A percentile compares a stretch with the other conserved stretches of the same genome.
These are phyloP conservation scores for Nyctibius grandis DNA, from an alignment of 2,797 vertebrate genomes.

Conservation along the genomic window DNA sequence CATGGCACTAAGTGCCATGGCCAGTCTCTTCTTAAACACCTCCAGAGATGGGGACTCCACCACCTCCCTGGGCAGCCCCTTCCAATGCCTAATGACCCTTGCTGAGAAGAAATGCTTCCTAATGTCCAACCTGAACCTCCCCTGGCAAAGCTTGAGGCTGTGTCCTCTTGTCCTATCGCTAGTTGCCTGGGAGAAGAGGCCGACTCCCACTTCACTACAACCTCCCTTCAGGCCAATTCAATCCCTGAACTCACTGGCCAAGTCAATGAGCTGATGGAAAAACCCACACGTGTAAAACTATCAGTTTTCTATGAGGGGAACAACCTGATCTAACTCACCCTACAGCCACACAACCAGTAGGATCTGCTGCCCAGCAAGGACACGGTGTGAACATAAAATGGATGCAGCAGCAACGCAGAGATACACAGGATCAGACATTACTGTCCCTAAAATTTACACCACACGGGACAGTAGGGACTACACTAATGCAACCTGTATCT, in stretches of 20 bases:
- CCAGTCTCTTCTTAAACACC: no score
- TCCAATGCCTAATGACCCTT: no score
- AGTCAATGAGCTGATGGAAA: not conserved
- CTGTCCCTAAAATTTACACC: not conserved
- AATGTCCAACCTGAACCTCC: no score
- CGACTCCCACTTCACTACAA: no score
- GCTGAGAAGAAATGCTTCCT: no score
- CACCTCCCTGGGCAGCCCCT: no score
- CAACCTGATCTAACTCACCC: not conserved
- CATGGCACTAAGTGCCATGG: no score
- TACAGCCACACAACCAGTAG: not conserved
- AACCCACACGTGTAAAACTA: not conserved
- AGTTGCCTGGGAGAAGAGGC: no score
- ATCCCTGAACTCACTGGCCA: not conserved
- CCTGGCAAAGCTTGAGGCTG: no score
- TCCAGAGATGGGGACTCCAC: no score
- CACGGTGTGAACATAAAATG: accelerated
- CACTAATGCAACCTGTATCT: not conserved
- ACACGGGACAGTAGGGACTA: accelerated
- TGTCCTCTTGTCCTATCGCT: no score
- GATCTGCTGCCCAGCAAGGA: not conserved
- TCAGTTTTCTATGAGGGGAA: not conserved
- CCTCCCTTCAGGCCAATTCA: not conserved
- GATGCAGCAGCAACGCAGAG: not conserved
- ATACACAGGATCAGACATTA: not conserved